Evolutionary conservation across 2,888 invertebrate genomes (phyloP), one percentile per base, ranked within the genome.

Genomic region (Standfussiana lucernea): DNA sequence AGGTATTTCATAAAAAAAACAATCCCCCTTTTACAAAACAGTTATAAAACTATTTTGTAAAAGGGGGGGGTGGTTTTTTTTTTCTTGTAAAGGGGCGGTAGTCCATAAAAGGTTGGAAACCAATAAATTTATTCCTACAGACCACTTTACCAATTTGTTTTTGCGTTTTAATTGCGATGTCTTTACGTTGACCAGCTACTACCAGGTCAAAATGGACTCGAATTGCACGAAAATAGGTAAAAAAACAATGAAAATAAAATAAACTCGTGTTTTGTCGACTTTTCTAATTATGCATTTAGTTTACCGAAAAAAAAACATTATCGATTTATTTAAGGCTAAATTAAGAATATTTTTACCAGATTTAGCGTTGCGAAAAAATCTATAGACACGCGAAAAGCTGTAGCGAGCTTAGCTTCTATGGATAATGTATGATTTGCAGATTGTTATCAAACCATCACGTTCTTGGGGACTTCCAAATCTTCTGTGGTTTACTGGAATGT

Each of bases 391-490:
- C n/a, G 28, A 72, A 45, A 24, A 64, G n/a, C 18, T 28, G 28
- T 62, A 37, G 45, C 40, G 15, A 53, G 11, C 37, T 15, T 47
- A 64, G 21, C 21, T 61, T 45, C 37, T 53, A 47, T 81, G 56
- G 81, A 81, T 74, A 24, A 78, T 78, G n/a, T 18, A 75, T 50
- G 40, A 18, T 28, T 24, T 47, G 35, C 24, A 64, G 64, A 28
- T 56, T 42, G 76, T 73, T 77, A 15, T 82, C 21, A 66, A 59
- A 75, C 59, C 50, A 53, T 50, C 66, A 75, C 50, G 42, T 79
- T 64, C n/a, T 74, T 35, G 18, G 50, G 15, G 56, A n/a, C 24
- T 40, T 64, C 13, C 21, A 45, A 28, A 13, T 56, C 45, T 15
- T 15, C 1, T 2, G 37, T 15, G 32, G 21, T 40, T 32, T 24